Base-by-base conservation (phyloP, 2,888 invertebrate species). In the Hirtodrosophila histrioides region DNA sequence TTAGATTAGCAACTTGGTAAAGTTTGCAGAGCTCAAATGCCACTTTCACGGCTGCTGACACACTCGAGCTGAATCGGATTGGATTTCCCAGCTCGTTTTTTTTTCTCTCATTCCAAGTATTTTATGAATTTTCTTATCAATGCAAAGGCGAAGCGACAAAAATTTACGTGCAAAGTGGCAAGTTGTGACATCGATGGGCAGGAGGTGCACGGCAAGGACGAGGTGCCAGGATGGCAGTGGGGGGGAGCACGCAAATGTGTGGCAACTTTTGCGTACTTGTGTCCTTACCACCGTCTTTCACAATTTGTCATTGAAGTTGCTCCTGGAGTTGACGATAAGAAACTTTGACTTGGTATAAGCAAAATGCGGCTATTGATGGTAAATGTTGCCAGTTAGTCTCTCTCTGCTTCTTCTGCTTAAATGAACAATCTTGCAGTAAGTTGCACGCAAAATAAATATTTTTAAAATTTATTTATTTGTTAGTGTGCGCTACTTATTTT, bases 111-210 rank as follows among this genome's bases (percentile, higher is more conserved):
- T 50, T 67, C 65, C 53, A 69, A 69, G 82, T 70, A 85, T 84
- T 88, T 88, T 88, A 84, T 84, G 84, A 84, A 88, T 88, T 88
- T 81, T 83, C 86, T 88, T 84, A 88, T 88, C 88, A 84, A 75
- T 84, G 85, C 74, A 87, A 70, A 66, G 70, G 64, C 75, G 62
- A 80, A 58, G 69, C 75, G 87, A 75, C 85, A 67, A 75, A 86
- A 86, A 77, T 84, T 73, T 81, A 81, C 81, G 81, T 81, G 81
- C 87, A 82, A 86, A 82, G 81, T 82, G 87, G 85, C 81, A 82
- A 82, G 87, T 86, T 82, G 87, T 81, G 87, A 80, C 80, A 67
- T 55, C 51, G 71, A 27, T 40, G 51, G 17, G 17, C 17, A 17
- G 17, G 17, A 17, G 17, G 17, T 1, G 17, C 2, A 17, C 17